Base-by-base conservation (phyloP, 2,113 vertebrate species). In the Anguilla rostrata region DNA sequence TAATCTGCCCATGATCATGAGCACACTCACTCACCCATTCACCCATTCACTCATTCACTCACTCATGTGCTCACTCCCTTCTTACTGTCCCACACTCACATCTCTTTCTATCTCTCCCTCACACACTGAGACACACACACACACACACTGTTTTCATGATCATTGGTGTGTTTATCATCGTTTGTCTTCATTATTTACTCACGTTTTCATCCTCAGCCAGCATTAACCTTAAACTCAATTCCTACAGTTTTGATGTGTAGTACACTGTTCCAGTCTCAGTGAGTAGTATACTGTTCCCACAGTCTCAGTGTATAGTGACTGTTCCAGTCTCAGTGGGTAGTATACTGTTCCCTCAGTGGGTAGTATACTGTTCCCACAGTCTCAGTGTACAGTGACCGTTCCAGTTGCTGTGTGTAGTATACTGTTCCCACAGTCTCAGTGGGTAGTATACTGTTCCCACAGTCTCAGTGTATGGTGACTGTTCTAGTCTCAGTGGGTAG, bases 141-240 rank as follows among this genome's bases (percentile, higher is more conserved):
- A 39, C 39, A 78, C 29, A 9, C n/a, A 39, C 22, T 26, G 60
- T 20, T 66, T 66, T 66, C 60, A 66, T 66, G 3, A 53, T 53
- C 49, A 53, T 66, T 41, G 20, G 18, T 84, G 84, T 84, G n/a
- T 81, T 5, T 63, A 39, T 86, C 60, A 39, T 81, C 26, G 8
- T 75, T 53, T 53, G 11, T 53, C 81, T 41, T 81, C 39, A 14
- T 78, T n/a, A 60, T 66, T 80, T 83, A 22, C 71, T 7, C 60
- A 46, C 20, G 26, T 16, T 39, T 57, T 53, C 40, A 22, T 66
- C 46, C 18, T 22, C 40, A 22, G 34, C 80, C 16, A 49, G 16
- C 22, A 66, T 66, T 66, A 26, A 66, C 22, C 20, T 66, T 66
- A 66, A 66, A 66, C 60, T 66, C 60, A 66, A 34, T 75, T 75